Base-by-base conservation (phyloP, 2,888 invertebrate genomes). In the Bembecia ichneumoniformis region DNA sequence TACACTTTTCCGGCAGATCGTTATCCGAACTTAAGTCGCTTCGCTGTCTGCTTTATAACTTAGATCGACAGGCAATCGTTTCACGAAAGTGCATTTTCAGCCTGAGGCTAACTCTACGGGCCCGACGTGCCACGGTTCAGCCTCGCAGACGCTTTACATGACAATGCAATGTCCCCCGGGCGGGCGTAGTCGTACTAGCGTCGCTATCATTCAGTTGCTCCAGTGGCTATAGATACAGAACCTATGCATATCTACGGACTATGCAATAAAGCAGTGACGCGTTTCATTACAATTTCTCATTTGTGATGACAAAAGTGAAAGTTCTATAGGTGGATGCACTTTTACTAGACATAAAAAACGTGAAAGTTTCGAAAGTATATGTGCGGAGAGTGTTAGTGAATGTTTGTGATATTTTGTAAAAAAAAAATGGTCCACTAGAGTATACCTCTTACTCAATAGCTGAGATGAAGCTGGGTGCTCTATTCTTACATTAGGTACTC, bases 31-130 rank as follows among this genome's bases (percentile, higher is more conserved):
- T 77, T 75, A 71, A 70, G 63, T 70, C 65, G 66, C 65, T n/a
- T 59, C 57, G 64, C 62, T 64, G 64, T 68, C 70, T 65, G 63
- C 62, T 71, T 71, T 74, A 77, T 79, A 80, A 81, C 77, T 75
- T 67, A 69, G 69, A 77, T 82, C 75, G 81, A 78, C 78, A 77
- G 76, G 76, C 80, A 78, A 83, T 84, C 81, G 75, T 62, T 79
- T 75, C 72, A 72, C 66, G 74, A 81, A 82, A 86, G 84, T 84
- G 84, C 82, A 86, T 80, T 87, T 84, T 77, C 74, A 69, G 82
- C 86, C 82, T 58, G 71, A 69, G 83, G 83, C 81, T 66, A 67
- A 62, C 63, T 66, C 62, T 63, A 59, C 36, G 40, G 40, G 11
- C 40, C 7, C 13, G 40, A 40, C 14, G 40, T 40, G 40, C 40